Percentiles rank a stretch among this genome's conserved stretches.
Evolutionary conservation across 2,797 vertebrate species (phyloP).

Genomic region (Gadopsis bispinosus): DNA sequence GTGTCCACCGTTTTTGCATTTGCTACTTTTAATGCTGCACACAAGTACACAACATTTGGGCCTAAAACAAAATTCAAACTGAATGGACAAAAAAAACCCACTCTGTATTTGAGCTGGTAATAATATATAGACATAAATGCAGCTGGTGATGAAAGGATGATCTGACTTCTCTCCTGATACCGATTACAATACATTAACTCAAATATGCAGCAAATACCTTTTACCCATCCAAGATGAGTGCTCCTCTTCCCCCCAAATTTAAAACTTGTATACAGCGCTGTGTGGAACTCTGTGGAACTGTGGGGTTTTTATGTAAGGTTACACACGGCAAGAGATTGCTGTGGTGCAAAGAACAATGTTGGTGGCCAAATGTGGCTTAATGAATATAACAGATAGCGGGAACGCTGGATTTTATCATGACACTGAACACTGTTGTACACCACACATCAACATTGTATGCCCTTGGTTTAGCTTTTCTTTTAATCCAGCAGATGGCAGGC

Average conservation of each 20-base stretch:
- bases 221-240: neutral
- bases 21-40: neutral
- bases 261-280: neutral
- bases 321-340: neutral
- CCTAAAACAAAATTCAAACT: neutral
- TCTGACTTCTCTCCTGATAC: neutral
- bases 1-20: slow-evolving; percentile 8
- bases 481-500: slow-evolving; percentile 76
- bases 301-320: neutral
- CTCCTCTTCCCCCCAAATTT: neutral
- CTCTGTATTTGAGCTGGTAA: neutral
- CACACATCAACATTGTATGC: slow-evolving; percentile 2
- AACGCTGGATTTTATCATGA: neutral
- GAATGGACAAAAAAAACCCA: neutral
- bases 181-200: neutral
- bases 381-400: neutral
- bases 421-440: neutral
- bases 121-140: neutral
- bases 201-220: no score
- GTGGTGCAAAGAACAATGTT: neutral
- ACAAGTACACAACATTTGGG: neutral
- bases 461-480: neutral
- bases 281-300: neutral
- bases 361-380: neutral
- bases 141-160: neutral